Conservation (phyloP, 2,797 vertebrate genomes). For the Cottoperca gobio region DNA sequence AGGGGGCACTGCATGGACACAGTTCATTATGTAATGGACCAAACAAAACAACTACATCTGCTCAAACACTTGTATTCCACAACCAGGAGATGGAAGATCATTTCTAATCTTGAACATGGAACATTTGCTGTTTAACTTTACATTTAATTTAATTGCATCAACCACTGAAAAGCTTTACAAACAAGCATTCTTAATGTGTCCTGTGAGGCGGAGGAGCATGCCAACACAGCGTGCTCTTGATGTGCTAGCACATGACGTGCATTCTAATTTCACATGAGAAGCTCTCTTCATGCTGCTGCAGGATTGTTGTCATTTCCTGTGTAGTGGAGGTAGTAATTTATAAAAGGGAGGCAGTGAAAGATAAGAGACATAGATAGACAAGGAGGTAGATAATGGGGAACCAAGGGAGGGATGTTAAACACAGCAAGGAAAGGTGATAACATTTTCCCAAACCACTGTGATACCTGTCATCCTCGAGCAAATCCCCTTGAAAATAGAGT, state of each 20-base stretch:
- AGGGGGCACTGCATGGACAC: conserved; percentile 79
- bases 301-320: conserved; percentile 61
- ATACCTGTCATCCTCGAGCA: neutral
- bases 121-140: conserved; percentile 47
- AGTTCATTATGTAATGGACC: conserved; percentile 47
- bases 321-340: conserved; percentile 50
- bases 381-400: neutral
- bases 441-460: conserved; percentile 8
- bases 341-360: conserved; percentile 21
- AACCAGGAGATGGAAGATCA: conserved; percentile 37
- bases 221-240: conserved; percentile 53
- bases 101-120: conserved; percentile 39
- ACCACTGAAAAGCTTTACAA: conserved; percentile 5
- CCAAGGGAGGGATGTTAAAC: neutral
- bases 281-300: conserved; percentile 51
- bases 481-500: conserved; percentile 16
- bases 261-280: conserved; percentile 69
- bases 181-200: conserved; percentile 35
- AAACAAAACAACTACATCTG: conserved; percentile 32
- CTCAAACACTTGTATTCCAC: conserved; percentile 30
- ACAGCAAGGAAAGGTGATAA: neutral
- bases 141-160: conserved; percentile 51
- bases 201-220: conserved; percentile 41
- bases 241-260: conserved; percentile 61
- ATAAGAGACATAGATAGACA: conserved; percentile 10